Evolutionary conservation across 2,113 vertebrate species (phyloP).

Genomic region (Tragelaphus strepsiceros): DNA sequence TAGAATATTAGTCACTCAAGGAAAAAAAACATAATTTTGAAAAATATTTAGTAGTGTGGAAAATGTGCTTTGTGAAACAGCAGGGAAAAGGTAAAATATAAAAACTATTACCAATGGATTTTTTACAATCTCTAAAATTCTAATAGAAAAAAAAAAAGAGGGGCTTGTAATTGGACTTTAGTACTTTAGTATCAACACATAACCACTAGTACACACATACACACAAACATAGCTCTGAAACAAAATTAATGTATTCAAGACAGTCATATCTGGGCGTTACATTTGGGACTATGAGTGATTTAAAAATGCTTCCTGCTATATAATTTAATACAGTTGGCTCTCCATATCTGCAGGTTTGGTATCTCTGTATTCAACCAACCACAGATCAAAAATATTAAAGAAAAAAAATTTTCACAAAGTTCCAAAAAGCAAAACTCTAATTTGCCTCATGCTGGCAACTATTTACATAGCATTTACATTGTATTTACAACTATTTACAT

Average conservation of each 20-base stretch:
- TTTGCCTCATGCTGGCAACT: background rate
- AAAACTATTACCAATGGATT: background rate
- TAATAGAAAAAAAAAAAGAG: background rate
- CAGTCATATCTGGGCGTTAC: background rate
- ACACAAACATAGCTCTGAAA: background rate
- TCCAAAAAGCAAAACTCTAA: background rate
- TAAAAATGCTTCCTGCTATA: background rate
- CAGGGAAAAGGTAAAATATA: background rate
- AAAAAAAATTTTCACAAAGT: background rate
- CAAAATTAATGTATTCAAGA: background rate
- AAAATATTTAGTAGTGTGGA: background rate
- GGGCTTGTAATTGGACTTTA: background rate
- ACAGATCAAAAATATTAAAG: background rate
- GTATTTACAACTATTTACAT: background rate
- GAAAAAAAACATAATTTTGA: background rate
- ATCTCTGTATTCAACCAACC: background rate
- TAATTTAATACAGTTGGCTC: background rate
- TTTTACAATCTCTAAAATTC: background rate
- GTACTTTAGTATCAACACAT: background rate
- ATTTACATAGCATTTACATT: background rate
- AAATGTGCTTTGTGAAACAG: background rate
- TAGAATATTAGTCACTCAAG: background rate
- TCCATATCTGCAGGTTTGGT: background rate
- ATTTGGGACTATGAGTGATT: background rate
- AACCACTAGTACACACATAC: background rate